Conservation (phyloP, 2,888 invertebrate genomes). For the Tipula confusa region DNA sequence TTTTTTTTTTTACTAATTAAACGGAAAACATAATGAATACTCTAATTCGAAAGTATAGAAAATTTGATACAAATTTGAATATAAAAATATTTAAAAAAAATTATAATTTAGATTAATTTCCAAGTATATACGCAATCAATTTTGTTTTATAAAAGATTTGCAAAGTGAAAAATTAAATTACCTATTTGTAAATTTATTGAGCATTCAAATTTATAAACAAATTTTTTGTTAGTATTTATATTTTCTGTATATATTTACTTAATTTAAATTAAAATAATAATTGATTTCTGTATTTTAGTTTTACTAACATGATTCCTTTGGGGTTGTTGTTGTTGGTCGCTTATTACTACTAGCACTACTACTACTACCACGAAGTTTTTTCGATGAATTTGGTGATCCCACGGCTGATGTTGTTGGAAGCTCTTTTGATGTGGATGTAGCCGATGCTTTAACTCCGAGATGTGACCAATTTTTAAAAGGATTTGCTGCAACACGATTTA, state of each 20-base stretch:
- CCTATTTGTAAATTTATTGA: not conserved
- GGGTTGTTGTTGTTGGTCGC: not conserved
- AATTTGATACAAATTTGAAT: not conserved
- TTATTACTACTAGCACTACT: not conserved
- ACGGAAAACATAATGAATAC: not conserved
- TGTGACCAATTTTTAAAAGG: slow-evolving; percentile 63
- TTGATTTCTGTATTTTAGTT: slow-evolving; percentile 5
- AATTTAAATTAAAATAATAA: not conserved
- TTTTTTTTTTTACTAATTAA: not conserved
- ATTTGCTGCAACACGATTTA: slow-evolving; percentile 62
- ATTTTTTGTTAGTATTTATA: not conserved
- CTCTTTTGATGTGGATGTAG: slow-evolving; percentile 34
- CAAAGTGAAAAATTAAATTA: not conserved
- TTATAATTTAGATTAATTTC: slow-evolving; percentile 20
- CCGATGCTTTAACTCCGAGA: slow-evolving; percentile 37
- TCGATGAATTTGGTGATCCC: slow-evolving; percentile 43
- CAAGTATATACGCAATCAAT: not conserved
- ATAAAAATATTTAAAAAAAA: not conserved
- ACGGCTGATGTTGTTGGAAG: slow-evolving; percentile 40
- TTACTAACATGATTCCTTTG: not conserved
- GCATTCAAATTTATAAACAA: slow-evolving; percentile 3
- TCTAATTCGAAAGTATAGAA: not conserved
- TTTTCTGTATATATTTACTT: not conserved
- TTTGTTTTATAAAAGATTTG: not conserved
- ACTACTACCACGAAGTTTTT: not conserved